These are phyloP conservation scores for Typhlichthys subterraneus DNA, from an alignment of 2,797 vertebrate genomes.

Conservation along the genomic window DNA sequence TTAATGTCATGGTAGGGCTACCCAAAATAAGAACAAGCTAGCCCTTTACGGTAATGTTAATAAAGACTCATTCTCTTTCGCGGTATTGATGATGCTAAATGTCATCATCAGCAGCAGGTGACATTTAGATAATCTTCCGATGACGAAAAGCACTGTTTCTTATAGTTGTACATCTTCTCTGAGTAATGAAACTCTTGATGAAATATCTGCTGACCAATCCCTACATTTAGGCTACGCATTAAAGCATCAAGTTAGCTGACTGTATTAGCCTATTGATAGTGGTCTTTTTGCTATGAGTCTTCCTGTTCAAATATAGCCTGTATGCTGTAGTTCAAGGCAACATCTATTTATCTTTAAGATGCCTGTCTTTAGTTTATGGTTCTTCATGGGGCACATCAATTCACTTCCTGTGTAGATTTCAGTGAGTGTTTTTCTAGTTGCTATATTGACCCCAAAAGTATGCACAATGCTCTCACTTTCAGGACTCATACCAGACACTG, in stretches of 20 bases:
- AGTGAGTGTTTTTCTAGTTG: conserved; percentile 15
- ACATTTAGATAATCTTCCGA: conserved; percentile 13
- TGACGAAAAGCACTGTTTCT: conserved; percentile 20
- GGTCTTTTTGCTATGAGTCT: too few species aligned
- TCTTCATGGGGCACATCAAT: conserved; percentile 34
- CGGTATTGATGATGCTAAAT: background rate
- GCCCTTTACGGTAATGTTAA: background rate
- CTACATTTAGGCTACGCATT: too few species aligned
- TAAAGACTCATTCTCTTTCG: background rate
- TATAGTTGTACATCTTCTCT: background rate
- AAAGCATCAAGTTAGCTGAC: too few species aligned
- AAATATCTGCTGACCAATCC: too few species aligned
- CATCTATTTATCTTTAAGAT: conserved; percentile 11
- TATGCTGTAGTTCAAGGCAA: background rate
- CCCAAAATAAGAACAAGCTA: too few species aligned
- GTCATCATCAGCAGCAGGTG: conserved; percentile 11
- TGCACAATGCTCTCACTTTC: too few species aligned
- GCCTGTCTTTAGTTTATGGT: conserved; percentile 4
- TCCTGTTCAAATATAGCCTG: background rate
- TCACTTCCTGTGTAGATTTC: conserved; percentile 53
- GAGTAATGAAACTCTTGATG: too few species aligned
- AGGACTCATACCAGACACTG: too few species aligned
- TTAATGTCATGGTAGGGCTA: too few species aligned
- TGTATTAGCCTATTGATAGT: too few species aligned
- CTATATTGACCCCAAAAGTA: conserved; percentile 12